These are phyloP conservation scores for Dermolepida albohirtum DNA, from an alignment of 2,888 invertebrate genomes.

Conservation along the genomic window DNA sequence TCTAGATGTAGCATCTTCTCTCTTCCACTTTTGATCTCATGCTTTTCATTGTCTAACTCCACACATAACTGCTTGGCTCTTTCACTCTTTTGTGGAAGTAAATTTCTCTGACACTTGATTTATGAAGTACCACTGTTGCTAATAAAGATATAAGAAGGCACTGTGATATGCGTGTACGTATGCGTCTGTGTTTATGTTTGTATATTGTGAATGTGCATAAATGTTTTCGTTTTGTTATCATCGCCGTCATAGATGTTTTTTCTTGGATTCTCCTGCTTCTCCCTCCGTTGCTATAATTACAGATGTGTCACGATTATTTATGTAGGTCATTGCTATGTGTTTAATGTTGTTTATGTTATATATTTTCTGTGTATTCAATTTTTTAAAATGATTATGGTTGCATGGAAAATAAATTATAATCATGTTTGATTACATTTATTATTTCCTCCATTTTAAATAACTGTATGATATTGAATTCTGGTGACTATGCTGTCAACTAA, in stretches of 20 bases:
- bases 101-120: slow-evolving; percentile 30
- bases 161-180: slow-evolving; percentile 12
- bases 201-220: too few relatives aligned
- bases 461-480: too few relatives aligned
- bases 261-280: slow-evolving; percentile 31
- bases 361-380: too few relatives aligned
- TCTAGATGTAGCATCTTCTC: slow-evolving; percentile 50
- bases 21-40: slow-evolving; percentile 40
- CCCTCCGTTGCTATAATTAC: slow-evolving; percentile 23
- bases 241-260: slow-evolving; percentile 1
- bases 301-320: slow-evolving; percentile 31
- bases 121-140: slow-evolving; percentile 37
- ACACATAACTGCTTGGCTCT: background rate
- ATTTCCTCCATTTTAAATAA: too few relatives aligned
- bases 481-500: too few relatives aligned
- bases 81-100: slow-evolving; percentile 26
- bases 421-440: too few relatives aligned
- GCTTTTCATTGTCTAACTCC: slow-evolving; percentile 43
- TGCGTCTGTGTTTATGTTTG: too few relatives aligned
- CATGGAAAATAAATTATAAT: too few relatives aligned
- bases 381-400: too few relatives aligned
- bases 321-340: slow-evolving; percentile 25
- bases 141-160: slow-evolving; percentile 35
- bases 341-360: background rate
- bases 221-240: slow-evolving; percentile 34